Evolutionary conservation across 2,888 invertebrate species (phyloP), one percentile per base, ranked within the genome.

Genomic region (Chrysodeixis includens): DNA sequence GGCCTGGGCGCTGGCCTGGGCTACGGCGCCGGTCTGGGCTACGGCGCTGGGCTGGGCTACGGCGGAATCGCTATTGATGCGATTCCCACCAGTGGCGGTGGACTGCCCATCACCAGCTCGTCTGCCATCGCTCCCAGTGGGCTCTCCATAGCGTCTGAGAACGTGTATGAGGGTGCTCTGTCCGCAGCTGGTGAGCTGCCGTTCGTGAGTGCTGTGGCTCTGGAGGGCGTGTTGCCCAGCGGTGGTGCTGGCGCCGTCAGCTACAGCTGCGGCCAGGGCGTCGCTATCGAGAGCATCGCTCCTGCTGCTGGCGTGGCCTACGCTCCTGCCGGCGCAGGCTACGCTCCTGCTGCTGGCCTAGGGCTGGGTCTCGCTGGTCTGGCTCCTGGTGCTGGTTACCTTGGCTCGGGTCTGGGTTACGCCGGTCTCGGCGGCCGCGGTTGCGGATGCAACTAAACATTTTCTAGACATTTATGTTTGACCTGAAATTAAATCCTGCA

Each of bases 61-160:
- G 30, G 18, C 72, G 20, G 88, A 83, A 32, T 12, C 51, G 10
- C 46, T 62, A 55, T 66, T 18, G 70, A 61, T 16, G 53, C 62
- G 26, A 49, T 57, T 9, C 66, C 75, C 12, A 78, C 86, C 40
- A 68, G 65, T 30, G 70, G 76, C 16, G 76, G 78, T 20, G 62
- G 22, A 54, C 52, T 79, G 7, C 68, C 73, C 4, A 63, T 80
- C 22, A 53, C 72, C 52, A 81, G 70, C 40, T 7, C n/a, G 1
- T 79, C 76, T n/a, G 7, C 51, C 18, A 52, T 66, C 8, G 51
- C 62, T 22, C 80, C 80, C 30, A 66, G 12, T 10, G 78, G 78
- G 0, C 46, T 80, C 30, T 62, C 76, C 8, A 32, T 81, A 30
- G 54, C 55, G 4, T 81, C 81, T 52, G 81, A 80, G n/a, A 81